Conservation (phyloP, 2,888 invertebrate species). For the Mythimna pallens region DNA sequence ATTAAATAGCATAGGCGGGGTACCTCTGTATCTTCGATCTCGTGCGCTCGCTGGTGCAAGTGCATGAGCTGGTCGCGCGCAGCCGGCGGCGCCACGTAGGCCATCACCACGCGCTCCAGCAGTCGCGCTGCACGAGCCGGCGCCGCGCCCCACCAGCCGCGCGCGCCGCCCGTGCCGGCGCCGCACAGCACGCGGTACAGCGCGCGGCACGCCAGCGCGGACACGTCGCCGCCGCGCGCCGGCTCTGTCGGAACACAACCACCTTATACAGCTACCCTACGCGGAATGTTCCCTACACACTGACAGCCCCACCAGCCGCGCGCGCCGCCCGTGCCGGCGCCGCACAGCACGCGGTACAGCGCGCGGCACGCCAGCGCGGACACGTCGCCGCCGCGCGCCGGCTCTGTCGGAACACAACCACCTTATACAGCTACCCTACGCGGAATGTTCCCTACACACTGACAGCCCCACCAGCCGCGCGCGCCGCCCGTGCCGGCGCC, state of each 20-base stretch:
- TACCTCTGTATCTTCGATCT: conserved; percentile 64
- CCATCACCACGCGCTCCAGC: conserved; percentile 89
- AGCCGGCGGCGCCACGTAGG: conserved; percentile 74
- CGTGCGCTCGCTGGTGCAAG: conserved; percentile 55
- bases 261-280: background rate
- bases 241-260: conserved; percentile 20
- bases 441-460: background rate
- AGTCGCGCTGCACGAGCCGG: conserved; percentile 82
- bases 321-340: conserved; percentile 92
- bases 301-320: conserved; percentile 58
- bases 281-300: background rate
- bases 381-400: conserved; percentile 29
- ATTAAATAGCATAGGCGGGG: background rate
- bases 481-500: conserved; percentile 92
- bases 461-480: conserved; percentile 56
- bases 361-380: conserved; percentile 48
- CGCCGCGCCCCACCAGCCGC: conserved; percentile 92
- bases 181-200: conserved; percentile 87
- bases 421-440: background rate
- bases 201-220: conserved; percentile 49
- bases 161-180: conserved; percentile 92
- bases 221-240: conserved; percentile 23
- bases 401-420: conserved; percentile 17
- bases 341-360: conserved; percentile 86
- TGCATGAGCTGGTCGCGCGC: conserved; percentile 56